Percentiles rank a stretch among this genome's conserved stretches.
phyloP scores from a whole-genome alignment of 2,888 invertebrate species.

The Scelioninae gen. 2 region DNA sequence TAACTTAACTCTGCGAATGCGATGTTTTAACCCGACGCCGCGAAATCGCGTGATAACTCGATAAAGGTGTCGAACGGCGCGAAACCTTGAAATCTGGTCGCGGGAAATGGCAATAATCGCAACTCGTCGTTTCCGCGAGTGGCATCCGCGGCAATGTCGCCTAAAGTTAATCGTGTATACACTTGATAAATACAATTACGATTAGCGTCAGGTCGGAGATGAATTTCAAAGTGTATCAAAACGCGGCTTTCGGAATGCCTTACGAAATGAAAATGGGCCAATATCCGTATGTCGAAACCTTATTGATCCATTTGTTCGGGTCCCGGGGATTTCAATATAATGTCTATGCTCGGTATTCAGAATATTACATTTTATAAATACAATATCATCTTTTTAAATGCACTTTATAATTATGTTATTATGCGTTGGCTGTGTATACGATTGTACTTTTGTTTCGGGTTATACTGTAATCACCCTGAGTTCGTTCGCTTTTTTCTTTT shows the following conservation, averaged over 20 bases:
- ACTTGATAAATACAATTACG: constrained; percentile 42
- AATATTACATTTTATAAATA: constrained; percentile 50
- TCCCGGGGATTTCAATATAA: constrained; percentile 9
- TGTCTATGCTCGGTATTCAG: constrained; percentile 16
- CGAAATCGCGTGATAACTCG: too few species aligned
- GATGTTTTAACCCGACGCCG: too few species aligned
- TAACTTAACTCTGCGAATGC: too few species aligned
- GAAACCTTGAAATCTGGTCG: too few species aligned
- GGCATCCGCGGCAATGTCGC: too few species aligned
- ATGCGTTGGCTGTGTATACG: constrained; percentile 75
- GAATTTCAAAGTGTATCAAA: constrained; percentile 30
- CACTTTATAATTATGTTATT: constrained; percentile 66
- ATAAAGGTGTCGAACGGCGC: too few species aligned
- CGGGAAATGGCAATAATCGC: constrained; percentile 44
- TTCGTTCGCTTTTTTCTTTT: constrained; percentile 63
- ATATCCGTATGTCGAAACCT: not conserved
- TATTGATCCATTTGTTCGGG: constrained; percentile 17
- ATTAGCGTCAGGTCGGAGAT: constrained; percentile 35
- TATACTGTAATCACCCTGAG: constrained; percentile 74
- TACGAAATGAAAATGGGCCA: constrained; percentile 9
- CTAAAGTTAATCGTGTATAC: constrained; percentile 38
- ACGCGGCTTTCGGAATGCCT: constrained; percentile 19
- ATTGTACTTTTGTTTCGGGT: constrained; percentile 75
- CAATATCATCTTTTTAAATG: constrained; percentile 58
- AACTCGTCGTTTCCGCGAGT: constrained; percentile 24